These are phyloP conservation scores for Cheilosia pagana DNA, from an alignment of 2,888 invertebrate genomes.

Conservation along the genomic window DNA sequence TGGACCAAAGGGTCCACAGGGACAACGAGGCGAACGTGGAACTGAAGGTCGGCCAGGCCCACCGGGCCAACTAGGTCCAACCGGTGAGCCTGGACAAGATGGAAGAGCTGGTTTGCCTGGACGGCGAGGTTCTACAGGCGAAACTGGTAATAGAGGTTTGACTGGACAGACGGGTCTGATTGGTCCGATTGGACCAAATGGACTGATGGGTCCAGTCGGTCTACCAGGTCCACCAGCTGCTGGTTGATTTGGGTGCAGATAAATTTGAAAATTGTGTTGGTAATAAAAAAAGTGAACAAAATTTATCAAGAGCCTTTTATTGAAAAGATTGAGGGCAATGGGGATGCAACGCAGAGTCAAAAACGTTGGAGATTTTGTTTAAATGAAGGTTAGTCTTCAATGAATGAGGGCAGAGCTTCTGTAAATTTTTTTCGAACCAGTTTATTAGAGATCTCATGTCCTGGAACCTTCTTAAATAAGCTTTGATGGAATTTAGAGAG, in stretches of 20 bases:
- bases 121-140: conserved; percentile 14
- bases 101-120: conserved; percentile 65
- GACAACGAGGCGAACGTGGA: conserved; percentile 54
- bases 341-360: too few species aligned
- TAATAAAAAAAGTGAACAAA: not conserved
- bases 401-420: too few species aligned
- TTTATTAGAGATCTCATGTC: too few species aligned
- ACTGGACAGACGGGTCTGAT: conserved; percentile 54
- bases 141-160: conserved; percentile 41
- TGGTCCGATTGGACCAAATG: conserved; percentile 42
- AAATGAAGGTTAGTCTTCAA: too few species aligned
- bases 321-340: too few species aligned
- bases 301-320: not conserved
- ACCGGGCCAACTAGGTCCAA: conserved; percentile 46
- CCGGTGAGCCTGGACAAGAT: conserved; percentile 52
- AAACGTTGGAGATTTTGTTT: too few species aligned
- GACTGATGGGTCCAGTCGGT: conserved; percentile 33
- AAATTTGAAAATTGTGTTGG: not conserved
- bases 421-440: too few species aligned
- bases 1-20: conserved; percentile 52
- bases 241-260: not conserved
- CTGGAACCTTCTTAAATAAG: too few species aligned
- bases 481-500: too few species aligned
- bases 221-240: conserved; percentile 1
- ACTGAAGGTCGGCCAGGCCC: conserved; percentile 53